Evolutionary conservation across 64 coral and sea anemone species (phyloP).

Genomic region (Hydrozoanthus tunicans): DNA sequence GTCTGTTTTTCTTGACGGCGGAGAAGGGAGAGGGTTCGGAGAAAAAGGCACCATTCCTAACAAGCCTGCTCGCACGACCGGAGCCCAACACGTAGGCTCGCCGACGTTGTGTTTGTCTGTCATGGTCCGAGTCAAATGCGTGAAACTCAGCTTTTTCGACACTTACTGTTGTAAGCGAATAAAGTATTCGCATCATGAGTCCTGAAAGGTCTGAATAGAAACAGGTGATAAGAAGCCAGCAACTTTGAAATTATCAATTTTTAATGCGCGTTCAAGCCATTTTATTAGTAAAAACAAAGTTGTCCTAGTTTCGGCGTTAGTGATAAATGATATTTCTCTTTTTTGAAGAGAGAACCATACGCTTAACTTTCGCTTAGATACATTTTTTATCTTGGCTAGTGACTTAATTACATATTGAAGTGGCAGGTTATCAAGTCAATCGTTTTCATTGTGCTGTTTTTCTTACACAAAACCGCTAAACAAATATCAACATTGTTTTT

Average conservation of each 20-base stretch:
- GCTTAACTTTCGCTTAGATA: background rate
- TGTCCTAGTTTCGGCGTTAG: background rate
- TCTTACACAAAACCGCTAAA: constrained; percentile 12
- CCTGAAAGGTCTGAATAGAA: constrained; percentile 8
- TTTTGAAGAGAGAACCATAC: too few species aligned
- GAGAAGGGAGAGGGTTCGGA: background rate
- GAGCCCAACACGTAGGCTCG: constrained; percentile 48
- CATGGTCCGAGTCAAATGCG: background rate
- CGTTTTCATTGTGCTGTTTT: background rate
- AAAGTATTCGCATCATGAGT: constrained; percentile 15
- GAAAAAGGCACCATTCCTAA: constrained; percentile 72
- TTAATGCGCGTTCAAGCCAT: constrained; percentile 51
- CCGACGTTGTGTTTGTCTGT: constrained; percentile 10
- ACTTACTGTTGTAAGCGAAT: constrained; percentile 4
- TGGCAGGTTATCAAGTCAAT: background rate
- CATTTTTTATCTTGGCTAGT: background rate
- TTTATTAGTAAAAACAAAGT: constrained; percentile 50
- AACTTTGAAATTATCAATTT: constrained; percentile 46
- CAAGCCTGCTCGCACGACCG: constrained; percentile 58
- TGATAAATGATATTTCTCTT: too few species aligned
- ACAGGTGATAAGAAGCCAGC: constrained; percentile 7
- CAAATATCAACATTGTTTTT: constrained; percentile 3
- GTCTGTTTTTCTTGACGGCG: constrained; percentile 67
- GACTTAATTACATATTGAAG: background rate
- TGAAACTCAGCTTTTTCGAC: background rate